Evolutionary conservation across 2,888 invertebrate species (phyloP), one percentile per base, ranked within the genome.

Genomic region (Buathra laborator): DNA sequence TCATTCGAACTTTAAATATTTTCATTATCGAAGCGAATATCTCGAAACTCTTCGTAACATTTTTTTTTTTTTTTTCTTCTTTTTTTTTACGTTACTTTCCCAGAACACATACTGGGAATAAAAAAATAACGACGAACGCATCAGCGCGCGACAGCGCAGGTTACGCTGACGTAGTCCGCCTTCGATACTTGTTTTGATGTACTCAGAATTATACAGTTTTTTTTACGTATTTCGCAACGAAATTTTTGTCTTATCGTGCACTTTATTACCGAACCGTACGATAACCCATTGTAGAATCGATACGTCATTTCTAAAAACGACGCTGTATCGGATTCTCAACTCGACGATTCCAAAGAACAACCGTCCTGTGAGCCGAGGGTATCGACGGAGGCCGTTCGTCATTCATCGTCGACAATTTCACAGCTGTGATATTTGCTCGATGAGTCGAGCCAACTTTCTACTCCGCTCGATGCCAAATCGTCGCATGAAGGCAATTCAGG

Each of bases 371-470:
- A 79, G 79, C 85, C 79, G 67, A 85, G 85, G 59, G 85, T 81
- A 81, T 83, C 78, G 86, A 81, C 71, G 72, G 85, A 85, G 79
- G 85, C 79, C 24, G 80, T 87, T 77, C 87, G 89, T 81, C 95
- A 95, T 87, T 96, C 95, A 82, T 95, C 95, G 87, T 97, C 96
- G 0, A 96, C 96, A 14, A 96, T 95, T 93, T 97, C 97, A 89
- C 97, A 97, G 91, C 97, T 97, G 91, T 97, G 97, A 91, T 96
- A 97, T 90, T 97, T 97, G 51, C 96, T 97, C 81, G 96, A 96
- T 0, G 96, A 96, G 89, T 97, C 97, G 24, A 96, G 94, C 95
- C 96, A 97, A 90, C 96, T 96, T 90, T 97, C 97, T 0, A 96
- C 96, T 6, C 95, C 95, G 81, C 95, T 95, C 66, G 95, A 95